phyloP scores from a whole-genome alignment of 2,797 vertebrate genomes.

The Mycteria americana region DNA sequence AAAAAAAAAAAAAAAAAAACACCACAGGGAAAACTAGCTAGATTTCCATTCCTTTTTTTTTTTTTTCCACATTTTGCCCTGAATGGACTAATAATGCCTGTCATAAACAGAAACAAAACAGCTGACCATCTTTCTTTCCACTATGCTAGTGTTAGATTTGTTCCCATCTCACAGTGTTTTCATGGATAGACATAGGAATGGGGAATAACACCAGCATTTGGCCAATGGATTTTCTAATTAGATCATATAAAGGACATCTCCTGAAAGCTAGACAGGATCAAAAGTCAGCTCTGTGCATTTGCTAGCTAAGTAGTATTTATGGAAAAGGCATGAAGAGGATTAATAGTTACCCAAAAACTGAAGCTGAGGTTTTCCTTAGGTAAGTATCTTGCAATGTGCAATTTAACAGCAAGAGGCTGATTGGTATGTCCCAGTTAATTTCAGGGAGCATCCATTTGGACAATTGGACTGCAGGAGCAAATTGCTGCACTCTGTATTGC shows the following conservation, averaged over 20 bases:
- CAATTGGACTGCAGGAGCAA: neutral
- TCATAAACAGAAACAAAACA: neutral
- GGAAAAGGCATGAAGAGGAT: neutral
- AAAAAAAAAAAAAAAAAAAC: no score
- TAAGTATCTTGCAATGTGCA: neutral
- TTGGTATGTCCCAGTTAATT: neutral
- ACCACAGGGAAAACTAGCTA: neutral
- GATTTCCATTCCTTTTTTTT: neutral
- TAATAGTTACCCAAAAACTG: neutral
- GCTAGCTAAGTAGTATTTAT: neutral
- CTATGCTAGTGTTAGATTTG: neutral
- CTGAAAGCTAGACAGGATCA: neutral
- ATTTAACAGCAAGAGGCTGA: neutral
- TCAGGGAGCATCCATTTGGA: neutral
- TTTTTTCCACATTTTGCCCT: neutral
- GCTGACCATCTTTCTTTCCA: neutral
- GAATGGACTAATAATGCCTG: neutral
- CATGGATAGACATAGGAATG: neutral
- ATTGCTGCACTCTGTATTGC: neutral
- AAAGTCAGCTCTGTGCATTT: neutral
- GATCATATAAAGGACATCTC: neutral
- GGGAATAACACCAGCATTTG: neutral
- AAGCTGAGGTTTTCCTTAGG: neutral
- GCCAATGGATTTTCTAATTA: neutral
- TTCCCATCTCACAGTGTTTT: neutral